Base-by-base conservation (phyloP, 2,888 invertebrate species). In the Tanypteryx hageni region DNA sequence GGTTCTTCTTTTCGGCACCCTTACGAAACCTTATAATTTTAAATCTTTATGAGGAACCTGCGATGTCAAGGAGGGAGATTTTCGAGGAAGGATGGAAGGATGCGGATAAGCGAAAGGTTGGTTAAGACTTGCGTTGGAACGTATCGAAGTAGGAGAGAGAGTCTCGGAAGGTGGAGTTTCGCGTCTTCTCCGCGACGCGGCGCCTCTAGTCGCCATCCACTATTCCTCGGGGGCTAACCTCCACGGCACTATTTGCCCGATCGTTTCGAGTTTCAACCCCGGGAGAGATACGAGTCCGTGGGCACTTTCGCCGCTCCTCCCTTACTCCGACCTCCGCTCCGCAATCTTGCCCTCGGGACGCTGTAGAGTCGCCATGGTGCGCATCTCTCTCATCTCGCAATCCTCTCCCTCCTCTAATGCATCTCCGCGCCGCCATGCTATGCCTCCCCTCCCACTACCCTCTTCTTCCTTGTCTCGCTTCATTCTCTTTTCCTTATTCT, bases 211-310 rank as follows among this genome's bases (percentile, higher is more conserved):
- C 85, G 27, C 86, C 86, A 18, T 68, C 22, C 31, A 11, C 76
- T n/a, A 0, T n/a, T 27, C 27, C 56, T 18, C 82, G 14, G 27
- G 27, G 58, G 16, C 59, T 27, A 57, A 22, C 86, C 86, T 31
- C 27, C 86, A 59, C 86, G 13, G n/a, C 57, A 57, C 85, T 58
- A 57, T 85, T 85, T n/a, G 57, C 85, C 85, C 18, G 86, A 14
- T 16, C 64, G 89, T 64, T 64, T 89, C 89, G 89, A 89, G 89
- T 89, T 89, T 89, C 89, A 89, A 89, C 61, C 89, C 68, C 68
- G 16, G 44, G 64, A 64, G 64, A 89, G 89, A 89, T 61, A n/a
- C 56, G 56, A 18, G 64, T 61, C 31, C 64, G 89, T 64, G 22
- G 31, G 61, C 86, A 86, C 27, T 61, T 61, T 27, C 86, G 27